Evolutionary conservation across 2,113 vertebrate species (phyloP).

Genomic region (Alligator mississippiensis): DNA sequence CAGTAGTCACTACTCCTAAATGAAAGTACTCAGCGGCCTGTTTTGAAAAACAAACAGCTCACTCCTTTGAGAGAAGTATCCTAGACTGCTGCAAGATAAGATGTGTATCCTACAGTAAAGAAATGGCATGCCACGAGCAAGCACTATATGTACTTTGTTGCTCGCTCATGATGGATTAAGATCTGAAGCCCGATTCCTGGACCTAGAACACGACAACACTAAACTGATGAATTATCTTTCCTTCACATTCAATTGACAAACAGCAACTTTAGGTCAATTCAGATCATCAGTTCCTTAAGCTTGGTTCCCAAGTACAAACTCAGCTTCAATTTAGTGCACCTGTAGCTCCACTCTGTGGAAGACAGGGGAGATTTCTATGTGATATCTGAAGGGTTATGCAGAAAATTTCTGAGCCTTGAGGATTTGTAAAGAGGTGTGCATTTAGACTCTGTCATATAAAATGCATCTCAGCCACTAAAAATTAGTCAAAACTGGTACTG

Average conservation of each 20-base stretch:
- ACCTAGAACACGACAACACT: slow-evolving; percentile 33
- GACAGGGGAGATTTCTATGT: slow-evolving; percentile 2
- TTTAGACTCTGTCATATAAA: neutral
- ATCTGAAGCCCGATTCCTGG: slow-evolving; percentile 63
- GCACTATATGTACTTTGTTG: neutral
- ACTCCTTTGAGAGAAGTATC: neutral
- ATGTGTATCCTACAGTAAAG: slow-evolving; percentile 7
- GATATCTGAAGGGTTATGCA: neutral
- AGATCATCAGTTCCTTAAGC: slow-evolving; percentile 40
- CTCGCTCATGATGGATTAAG: slow-evolving; percentile 63
- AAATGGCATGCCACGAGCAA: slow-evolving; percentile 14
- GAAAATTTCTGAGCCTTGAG: neutral
- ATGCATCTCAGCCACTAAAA: neutral
- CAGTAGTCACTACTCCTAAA: neutral
- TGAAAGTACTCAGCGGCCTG: neutral
- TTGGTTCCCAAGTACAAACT: slow-evolving; percentile 15
- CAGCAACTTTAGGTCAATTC: slow-evolving; percentile 55
- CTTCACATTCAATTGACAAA: slow-evolving; percentile 55
- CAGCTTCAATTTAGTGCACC: slow-evolving; percentile 49
- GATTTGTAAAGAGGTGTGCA: neutral
- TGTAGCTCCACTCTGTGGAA: slow-evolving; percentile 83
- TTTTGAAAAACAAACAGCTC: slow-evolving; percentile 34
- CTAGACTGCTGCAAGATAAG: neutral
- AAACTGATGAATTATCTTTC: slow-evolving; percentile 57
- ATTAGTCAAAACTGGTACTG: neutral